These are phyloP conservation scores for Microcaecilia unicolor DNA, from an alignment of 2,797 vertebrate genomes.

Conservation along the genomic window DNA sequence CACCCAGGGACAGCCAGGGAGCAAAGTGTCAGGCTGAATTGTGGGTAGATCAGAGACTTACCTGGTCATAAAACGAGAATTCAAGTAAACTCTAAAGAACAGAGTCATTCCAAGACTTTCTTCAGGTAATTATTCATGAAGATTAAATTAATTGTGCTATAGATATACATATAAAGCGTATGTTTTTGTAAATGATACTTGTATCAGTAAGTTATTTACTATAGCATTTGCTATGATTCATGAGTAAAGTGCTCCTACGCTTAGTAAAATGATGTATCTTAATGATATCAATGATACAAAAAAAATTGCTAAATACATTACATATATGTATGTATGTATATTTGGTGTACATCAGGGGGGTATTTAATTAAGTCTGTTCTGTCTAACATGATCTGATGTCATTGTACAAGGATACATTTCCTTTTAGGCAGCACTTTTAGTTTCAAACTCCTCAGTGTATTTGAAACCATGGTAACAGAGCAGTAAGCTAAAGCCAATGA, in stretches of 20 bases:
- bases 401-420: conserved; percentile 74
- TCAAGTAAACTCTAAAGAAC: fast-evolving
- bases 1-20: no score
- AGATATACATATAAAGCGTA: no score
- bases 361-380: conserved; percentile 69
- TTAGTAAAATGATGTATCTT: no score
- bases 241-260: no score
- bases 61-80: background rate
- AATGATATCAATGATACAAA: no score
- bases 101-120: background rate
- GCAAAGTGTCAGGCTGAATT: background rate
- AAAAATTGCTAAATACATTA: background rate
- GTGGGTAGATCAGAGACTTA: background rate
- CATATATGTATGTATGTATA: no score
- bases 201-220: no score
- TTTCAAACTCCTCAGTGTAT: conserved; percentile 73
- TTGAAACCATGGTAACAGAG: conserved; percentile 73
- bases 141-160: no score
- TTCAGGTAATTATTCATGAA: no score
- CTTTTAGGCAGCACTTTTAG: conserved; percentile 68
- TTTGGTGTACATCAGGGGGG: conserved; percentile 48
- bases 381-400: conserved; percentile 73
- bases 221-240: no score
- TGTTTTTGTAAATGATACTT: no score
- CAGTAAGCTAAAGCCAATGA: conserved; percentile 73